These are phyloP conservation scores for Ivindomyrus marchei DNA, from an alignment of 2,113 vertebrate species.

Conservation along the genomic window DNA sequence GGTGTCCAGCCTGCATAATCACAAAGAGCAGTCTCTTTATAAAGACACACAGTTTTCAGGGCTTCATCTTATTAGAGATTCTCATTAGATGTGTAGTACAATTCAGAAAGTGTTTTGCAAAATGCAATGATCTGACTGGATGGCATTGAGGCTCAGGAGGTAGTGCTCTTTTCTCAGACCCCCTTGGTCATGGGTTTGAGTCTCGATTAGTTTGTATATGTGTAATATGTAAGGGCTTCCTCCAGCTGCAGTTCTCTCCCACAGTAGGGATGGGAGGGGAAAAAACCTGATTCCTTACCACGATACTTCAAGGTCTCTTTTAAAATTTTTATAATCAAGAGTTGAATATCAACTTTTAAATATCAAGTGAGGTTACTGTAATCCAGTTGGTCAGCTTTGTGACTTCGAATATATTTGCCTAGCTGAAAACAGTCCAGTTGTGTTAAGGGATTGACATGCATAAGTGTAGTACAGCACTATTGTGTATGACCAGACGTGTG, in stretches of 20 bases:
- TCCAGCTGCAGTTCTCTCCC: too few species aligned
- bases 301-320: background rate
- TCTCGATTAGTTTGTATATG: background rate
- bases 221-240: too few species aligned
- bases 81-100: background rate
- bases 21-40: background rate
- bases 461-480: background rate
- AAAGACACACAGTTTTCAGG: background rate
- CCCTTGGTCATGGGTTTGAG: background rate
- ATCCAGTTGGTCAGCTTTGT: too few species aligned
- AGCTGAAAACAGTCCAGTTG: too few species aligned
- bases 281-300: background rate
- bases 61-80: background rate
- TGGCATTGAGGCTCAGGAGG: background rate
- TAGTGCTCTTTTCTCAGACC: background rate
- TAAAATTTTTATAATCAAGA: background rate
- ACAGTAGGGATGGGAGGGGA: too few species aligned
- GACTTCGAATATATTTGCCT: too few species aligned
- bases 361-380: background rate
- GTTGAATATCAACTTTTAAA: background rate
- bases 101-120: background rate
- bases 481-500: too few species aligned
- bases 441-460: too few species aligned
- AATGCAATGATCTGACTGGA: background rate
- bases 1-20: conserved; percentile 66